Evolutionary conservation across 1,140 invertebrate species (phyloP).

Genomic region (Pogonognathellus flavescens): DNA sequence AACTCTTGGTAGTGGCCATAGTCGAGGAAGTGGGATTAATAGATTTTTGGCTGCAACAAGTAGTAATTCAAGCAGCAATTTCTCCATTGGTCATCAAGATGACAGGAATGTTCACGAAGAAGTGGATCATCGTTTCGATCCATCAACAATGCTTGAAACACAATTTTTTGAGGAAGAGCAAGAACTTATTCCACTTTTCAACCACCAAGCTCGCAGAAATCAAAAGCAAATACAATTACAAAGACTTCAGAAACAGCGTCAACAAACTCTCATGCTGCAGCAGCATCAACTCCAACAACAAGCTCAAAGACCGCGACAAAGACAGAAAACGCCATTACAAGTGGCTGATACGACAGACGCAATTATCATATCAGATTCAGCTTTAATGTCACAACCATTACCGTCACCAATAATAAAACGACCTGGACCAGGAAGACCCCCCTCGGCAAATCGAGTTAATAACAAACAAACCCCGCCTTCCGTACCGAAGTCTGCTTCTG

Average conservation of each 20-base stretch:
- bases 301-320: conserved; percentile 1
- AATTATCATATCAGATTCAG: conserved; percentile 1
- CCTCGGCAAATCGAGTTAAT: background rate
- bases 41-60: background rate
- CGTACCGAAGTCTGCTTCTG: conserved; percentile 51
- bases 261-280: background rate
- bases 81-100: conserved; percentile 6
- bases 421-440: conserved; percentile 34
- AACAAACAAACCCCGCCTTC: conserved; percentile 37
- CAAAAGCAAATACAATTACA: conserved; percentile 12
- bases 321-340: background rate
- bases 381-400: background rate
- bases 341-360: background rate
- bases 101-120: conserved; percentile 46
- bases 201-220: background rate
- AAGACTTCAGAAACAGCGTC: conserved; percentile 1
- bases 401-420: background rate
- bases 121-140: conserved; percentile 42
- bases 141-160: conserved; percentile 58
- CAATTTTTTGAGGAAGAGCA: conserved; percentile 56
- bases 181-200: conserved; percentile 33
- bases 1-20: background rate
- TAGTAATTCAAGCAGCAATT: background rate
- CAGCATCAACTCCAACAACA: conserved; percentile 42
- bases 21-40: background rate